Conservation (phyloP, 2,113 vertebrate species). For the Anoura caudifer region DNA sequence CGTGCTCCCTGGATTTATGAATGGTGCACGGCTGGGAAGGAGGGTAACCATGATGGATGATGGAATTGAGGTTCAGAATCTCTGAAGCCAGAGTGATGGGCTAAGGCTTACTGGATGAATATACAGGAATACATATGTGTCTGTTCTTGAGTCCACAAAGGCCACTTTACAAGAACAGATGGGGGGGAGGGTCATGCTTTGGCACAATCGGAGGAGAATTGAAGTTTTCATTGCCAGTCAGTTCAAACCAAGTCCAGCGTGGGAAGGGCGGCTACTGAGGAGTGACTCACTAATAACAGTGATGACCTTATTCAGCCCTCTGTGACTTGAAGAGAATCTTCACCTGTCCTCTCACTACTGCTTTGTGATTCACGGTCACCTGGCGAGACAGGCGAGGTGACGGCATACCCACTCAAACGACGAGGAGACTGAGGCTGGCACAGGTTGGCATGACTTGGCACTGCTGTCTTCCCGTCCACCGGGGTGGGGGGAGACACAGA, state of each 20-base stretch:
- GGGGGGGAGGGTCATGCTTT: neutral
- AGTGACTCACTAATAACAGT: rapidly evolving
- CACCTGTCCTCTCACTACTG: neutral
- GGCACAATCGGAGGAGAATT: neutral
- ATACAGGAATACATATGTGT: neutral
- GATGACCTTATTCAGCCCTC: neutral
- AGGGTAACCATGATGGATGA: neutral
- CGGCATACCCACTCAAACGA: neutral
- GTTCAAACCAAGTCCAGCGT: neutral
- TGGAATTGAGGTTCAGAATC: neutral
- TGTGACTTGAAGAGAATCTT: neutral
- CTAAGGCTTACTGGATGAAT: neutral
- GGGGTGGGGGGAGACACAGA: neutral
- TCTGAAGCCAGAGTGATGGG: neutral
- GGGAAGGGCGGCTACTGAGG: neutral
- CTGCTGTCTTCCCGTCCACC: neutral
- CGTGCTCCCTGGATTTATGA: neutral
- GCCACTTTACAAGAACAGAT: neutral
- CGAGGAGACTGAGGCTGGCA: neutral
- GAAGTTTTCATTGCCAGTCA: neutral
- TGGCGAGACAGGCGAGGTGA: neutral
- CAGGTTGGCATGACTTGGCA: neutral
- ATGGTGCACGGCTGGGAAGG: neutral
- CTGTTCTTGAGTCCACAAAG: neutral
- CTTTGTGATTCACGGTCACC: neutral